Evolutionary conservation across 2,113 vertebrate genomes (phyloP).

Genomic region (Callipepla californica): DNA sequence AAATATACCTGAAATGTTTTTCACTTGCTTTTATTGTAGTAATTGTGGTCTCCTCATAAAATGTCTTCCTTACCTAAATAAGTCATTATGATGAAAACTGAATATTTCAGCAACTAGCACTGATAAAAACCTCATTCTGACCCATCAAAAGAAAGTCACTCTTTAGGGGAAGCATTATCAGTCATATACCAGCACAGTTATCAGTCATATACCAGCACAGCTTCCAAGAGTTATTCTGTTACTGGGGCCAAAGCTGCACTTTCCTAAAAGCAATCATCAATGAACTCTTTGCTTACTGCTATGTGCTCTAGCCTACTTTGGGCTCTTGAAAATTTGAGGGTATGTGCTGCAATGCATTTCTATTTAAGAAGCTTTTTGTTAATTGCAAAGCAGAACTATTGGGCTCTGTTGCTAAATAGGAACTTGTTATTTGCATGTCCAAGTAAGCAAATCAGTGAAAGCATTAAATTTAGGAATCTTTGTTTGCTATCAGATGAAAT

Average conservation of each 20-base stretch:
- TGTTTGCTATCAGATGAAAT: not conserved
- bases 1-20: not conserved
- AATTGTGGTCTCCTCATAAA: not conserved
- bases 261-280: not conserved
- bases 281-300: not conserved
- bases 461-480: not conserved
- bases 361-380: not conserved
- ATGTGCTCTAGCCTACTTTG: not conserved
- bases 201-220: not conserved
- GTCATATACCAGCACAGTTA: not conserved
- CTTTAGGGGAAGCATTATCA: not conserved
- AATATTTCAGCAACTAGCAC: not conserved
- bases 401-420: not conserved
- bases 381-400: not conserved
- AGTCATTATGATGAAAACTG: not conserved
- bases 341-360: not conserved
- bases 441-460: not conserved
- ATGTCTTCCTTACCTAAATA: not conserved
- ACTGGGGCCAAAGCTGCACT: not conserved
- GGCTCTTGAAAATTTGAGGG: not conserved
- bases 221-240: not conserved
- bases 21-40: not conserved
- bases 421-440: not conserved
- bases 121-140: not conserved
- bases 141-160: not conserved